Evolutionary conservation across 2,113 vertebrate species (phyloP), one percentile per base, ranked within the genome.

Genomic region (Peucedramus taeniatus): DNA sequence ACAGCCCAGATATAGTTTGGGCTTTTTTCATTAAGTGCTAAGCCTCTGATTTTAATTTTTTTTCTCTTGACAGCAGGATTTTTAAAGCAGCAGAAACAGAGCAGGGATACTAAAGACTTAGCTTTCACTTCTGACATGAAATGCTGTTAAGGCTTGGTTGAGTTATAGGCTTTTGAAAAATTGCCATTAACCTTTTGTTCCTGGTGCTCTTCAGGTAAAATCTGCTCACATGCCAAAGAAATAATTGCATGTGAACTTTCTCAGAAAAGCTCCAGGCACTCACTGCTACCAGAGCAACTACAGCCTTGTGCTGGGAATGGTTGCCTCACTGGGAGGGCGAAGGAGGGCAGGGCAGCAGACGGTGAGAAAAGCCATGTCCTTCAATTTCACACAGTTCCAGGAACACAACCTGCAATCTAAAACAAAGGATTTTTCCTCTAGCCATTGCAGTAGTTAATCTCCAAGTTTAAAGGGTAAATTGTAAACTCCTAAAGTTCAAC

Each of bases 101-200:
- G 30, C n/a, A 44, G 15, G 28, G n/a, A 33, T 57, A 27, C 84
- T 83, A 35, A 87, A 91, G 68, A 59, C 42, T 50, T 83, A 51
- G 77, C 60, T 93, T 96, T 64, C 50, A 70, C 64, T 92, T 90
- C 42, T 78, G 59, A n/a, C 51, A 63, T 47, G 35, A 92, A 80
- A 90, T 31, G 39, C 39, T 74, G 40, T 60, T 54, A 28, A 94
- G 72, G 57, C n/a, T 81, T 71, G 13, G 56, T 60, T 91, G 45
- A 94, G 61, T 88, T 90, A 83, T 0, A 72, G 47, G 35, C 33
- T 92, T 96, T 66, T n/a, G 33, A 78, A 96, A 83, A 80, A 90
- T 63, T 77, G 64, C 63, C 56, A 63, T 96, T 96, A 96, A 87
- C 92, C 71, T 94, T 95, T 85, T 77, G 57, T 80, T 87, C 59